phyloP scores from a whole-genome alignment of 2,113 vertebrate species.

The Elephantulus edwardii region DNA sequence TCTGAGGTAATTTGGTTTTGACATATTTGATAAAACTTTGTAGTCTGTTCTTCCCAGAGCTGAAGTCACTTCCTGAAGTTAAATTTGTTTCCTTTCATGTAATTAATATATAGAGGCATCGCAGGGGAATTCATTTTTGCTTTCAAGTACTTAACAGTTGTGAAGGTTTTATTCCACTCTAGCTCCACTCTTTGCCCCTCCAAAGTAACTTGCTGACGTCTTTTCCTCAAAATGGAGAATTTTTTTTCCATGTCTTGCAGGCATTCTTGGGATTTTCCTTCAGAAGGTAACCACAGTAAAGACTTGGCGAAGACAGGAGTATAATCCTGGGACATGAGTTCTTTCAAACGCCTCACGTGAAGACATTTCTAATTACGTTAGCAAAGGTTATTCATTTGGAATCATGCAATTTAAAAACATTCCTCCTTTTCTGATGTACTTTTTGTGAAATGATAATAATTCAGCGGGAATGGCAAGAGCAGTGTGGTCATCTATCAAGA shows the following conservation, averaged over 20 bases:
- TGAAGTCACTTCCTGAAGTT: slow-evolving; percentile 32
- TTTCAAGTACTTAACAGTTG: background rate
- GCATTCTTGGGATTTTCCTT: background rate
- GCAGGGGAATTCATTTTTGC: background rate
- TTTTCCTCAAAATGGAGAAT: background rate
- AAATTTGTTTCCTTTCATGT: background rate
- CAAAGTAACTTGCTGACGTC: background rate
- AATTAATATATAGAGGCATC: background rate
- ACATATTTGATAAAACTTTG: slow-evolving; percentile 8
- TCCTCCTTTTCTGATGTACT: slow-evolving; percentile 60
- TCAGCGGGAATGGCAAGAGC: slow-evolving; percentile 68
- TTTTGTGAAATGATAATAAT: slow-evolving; percentile 64
- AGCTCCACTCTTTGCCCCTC: background rate
- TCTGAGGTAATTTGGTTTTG: slow-evolving; percentile 57
- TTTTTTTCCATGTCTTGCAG: background rate
- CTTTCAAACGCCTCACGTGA: slow-evolving; percentile 17
- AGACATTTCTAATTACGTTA: slow-evolving; percentile 53
- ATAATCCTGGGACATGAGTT: background rate
- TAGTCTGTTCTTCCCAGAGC: slow-evolving; percentile 19
- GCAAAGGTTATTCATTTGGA: slow-evolving; percentile 61
- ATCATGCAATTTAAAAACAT: slow-evolving; percentile 42
- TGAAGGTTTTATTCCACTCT: background rate
- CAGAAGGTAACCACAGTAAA: background rate
- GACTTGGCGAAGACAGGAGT: background rate
- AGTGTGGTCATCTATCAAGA: slow-evolving; percentile 66